Percentiles rank a stretch among this genome's conserved stretches.
phyloP scores from a whole-genome alignment of 2,888 invertebrate species.

The Branchellion lobata region DNA sequence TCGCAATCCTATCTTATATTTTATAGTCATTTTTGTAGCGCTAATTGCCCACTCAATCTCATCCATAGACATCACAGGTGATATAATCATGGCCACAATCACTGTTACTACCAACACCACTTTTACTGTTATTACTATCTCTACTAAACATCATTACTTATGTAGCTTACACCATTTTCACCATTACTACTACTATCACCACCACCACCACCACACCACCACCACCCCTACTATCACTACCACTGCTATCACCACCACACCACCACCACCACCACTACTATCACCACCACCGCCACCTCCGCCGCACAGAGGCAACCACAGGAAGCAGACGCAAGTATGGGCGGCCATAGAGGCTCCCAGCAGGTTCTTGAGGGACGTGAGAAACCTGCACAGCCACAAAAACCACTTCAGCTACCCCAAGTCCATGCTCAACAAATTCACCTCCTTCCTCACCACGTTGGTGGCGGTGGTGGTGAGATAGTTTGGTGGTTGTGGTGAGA shows the following conservation, averaged over 20 bases:
- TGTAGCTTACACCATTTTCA: not conserved
- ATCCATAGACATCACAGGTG: no score
- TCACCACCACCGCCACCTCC: no score
- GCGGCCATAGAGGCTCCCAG: constrained; percentile 19
- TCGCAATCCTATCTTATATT: no score
- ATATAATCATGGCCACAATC: no score
- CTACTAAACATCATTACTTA: not conserved
- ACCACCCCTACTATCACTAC: no score
- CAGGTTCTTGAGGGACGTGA: constrained; percentile 4
- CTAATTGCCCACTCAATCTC: no score
- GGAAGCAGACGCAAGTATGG: not conserved
- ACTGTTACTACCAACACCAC: not conserved
- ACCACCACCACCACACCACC: not conserved
- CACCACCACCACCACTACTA: no score
- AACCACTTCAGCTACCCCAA: constrained; percentile 1
- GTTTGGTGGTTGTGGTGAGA: no score
- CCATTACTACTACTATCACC: no score
- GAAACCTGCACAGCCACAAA: not conserved
- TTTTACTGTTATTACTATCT: no score
- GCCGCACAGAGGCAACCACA: constrained; percentile 7
- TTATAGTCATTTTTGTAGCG: no score
- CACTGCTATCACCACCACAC: constrained; percentile 4
- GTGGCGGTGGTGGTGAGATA: not conserved
- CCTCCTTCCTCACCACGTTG: constrained; percentile 17
- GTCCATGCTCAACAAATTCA: not conserved